phyloP scores from a whole-genome alignment of 1,140 invertebrate species.

The Brachionus koreanus region DNA sequence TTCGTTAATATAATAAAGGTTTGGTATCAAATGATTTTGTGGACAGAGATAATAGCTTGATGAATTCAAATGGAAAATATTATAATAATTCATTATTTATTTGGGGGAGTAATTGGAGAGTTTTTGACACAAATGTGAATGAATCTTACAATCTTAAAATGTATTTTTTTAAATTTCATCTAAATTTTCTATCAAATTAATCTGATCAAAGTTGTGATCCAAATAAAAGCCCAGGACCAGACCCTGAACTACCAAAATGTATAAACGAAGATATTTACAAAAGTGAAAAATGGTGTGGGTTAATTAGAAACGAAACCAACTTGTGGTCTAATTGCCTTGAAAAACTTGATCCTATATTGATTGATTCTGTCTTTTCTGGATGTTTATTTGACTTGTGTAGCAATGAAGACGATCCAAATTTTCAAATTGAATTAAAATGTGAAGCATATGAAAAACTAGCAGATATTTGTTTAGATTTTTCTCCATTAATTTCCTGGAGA shows the following conservation, averaged over 20 bases:
- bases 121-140: background rate
- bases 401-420: background rate
- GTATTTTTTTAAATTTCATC: background rate
- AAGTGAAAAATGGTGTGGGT: slow-evolving; percentile 27
- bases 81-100: slow-evolving; percentile 3
- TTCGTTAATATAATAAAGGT: background rate
- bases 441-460: slow-evolving; percentile 1
- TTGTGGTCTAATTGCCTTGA: slow-evolving; percentile 1
- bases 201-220: background rate
- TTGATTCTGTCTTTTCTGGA: background rate
- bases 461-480: background rate
- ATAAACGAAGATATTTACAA: background rate
- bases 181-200: background rate
- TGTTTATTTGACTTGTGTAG: slow-evolving; percentile 26
- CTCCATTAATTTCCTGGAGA: background rate
- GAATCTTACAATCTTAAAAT: background rate
- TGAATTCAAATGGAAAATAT: background rate
- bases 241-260: background rate
- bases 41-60: background rate
- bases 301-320: background rate
- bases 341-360: background rate
- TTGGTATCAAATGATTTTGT: slow-evolving; percentile 29
- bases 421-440: slow-evolving; percentile 2
- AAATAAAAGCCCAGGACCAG: background rate
- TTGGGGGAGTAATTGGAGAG: slow-evolving; percentile 34